phyloP scores from a whole-genome alignment of 2,888 invertebrate genomes.

The Odontocolon sp. region DNA sequence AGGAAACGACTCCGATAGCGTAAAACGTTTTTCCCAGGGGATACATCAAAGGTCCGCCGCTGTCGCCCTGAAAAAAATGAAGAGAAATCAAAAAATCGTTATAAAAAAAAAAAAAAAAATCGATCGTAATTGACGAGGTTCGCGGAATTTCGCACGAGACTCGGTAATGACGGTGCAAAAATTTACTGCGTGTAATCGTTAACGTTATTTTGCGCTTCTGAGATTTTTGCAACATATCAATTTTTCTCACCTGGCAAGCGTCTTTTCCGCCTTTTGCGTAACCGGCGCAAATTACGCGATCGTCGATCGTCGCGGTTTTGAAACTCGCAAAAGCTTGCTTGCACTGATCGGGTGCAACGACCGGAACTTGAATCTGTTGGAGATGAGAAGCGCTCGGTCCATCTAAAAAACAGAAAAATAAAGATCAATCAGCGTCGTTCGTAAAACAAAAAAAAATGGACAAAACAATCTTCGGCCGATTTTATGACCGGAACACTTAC shows the following conservation, averaged over 20 bases:
- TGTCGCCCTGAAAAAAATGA: constrained; percentile 83
- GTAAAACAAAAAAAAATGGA: not conserved
- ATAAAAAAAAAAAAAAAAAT: not conserved
- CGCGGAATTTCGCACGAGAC: not conserved
- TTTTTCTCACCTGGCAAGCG: constrained; percentile 85
- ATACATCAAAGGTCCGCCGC: constrained; percentile 90
- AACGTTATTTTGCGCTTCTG: not conserved
- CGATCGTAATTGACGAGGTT: not conserved
- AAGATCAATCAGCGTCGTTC: not conserved
- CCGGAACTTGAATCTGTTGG: constrained; percentile 87
- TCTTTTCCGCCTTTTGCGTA: constrained; percentile 86
- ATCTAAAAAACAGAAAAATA: constrained; percentile 80
- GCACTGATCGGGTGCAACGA: constrained; percentile 85
- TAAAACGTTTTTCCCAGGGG: constrained; percentile 81
- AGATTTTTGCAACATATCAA: not conserved
- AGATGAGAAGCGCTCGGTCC: constrained; percentile 86
- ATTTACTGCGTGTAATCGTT: not conserved
- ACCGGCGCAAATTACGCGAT: constrained; percentile 88
- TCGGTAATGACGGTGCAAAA: not conserved
- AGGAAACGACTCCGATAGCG: constrained; percentile 86
- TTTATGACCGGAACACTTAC: constrained; percentile 82
- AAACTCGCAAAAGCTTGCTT: constrained; percentile 83
- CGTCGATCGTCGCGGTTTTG: constrained; percentile 83
- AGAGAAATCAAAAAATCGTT: constrained; percentile 23
- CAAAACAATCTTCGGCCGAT: not conserved